These are phyloP conservation scores for Hyphantria cunea DNA, from an alignment of 1,140 invertebrate genomes.

Conservation along the genomic window DNA sequence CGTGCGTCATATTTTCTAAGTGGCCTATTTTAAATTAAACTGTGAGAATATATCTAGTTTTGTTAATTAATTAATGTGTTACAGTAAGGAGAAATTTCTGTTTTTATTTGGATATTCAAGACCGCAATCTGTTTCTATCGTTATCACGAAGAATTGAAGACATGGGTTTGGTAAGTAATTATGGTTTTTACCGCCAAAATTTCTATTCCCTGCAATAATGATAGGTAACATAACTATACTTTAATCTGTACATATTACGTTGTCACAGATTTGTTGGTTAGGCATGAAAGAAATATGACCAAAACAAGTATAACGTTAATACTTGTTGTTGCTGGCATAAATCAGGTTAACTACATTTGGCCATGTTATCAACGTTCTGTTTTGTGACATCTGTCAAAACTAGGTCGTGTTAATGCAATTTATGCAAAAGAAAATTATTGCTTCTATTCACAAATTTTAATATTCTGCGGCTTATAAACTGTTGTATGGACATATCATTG, in stretches of 20 bases:
- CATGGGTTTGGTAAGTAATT: slow-evolving; percentile 85
- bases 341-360: slow-evolving; percentile 43
- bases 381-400: slow-evolving; percentile 22
- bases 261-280: slow-evolving; percentile 49
- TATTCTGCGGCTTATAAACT: too few relatives aligned
- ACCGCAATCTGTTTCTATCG: slow-evolving; percentile 83
- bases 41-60: slow-evolving; percentile 9
- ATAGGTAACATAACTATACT: too few relatives aligned
- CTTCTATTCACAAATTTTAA: too few relatives aligned
- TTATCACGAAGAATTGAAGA: slow-evolving; percentile 85
- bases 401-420: not conserved
- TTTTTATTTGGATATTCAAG: slow-evolving; percentile 88
- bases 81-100: slow-evolving; percentile 81
- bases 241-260: slow-evolving; percentile 43
- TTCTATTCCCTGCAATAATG: slow-evolving; percentile 12
- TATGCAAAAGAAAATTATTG: too few relatives aligned
- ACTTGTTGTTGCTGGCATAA: slow-evolving; percentile 8
- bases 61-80: slow-evolving; percentile 37
- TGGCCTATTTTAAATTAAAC: slow-evolving; percentile 37
- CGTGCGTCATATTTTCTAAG: slow-evolving; percentile 47
- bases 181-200: slow-evolving; percentile 56
- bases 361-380: slow-evolving; percentile 53
- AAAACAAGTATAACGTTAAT: slow-evolving; percentile 36
- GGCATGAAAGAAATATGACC: slow-evolving; percentile 43
- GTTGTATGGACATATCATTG: too few relatives aligned